A percentile compares a stretch with the other conserved stretches of the same genome.
These are phyloP conservation scores for Acanthosepion esculentum DNA, from an alignment of 2,888 invertebrate species.

Conservation along the genomic window DNA sequence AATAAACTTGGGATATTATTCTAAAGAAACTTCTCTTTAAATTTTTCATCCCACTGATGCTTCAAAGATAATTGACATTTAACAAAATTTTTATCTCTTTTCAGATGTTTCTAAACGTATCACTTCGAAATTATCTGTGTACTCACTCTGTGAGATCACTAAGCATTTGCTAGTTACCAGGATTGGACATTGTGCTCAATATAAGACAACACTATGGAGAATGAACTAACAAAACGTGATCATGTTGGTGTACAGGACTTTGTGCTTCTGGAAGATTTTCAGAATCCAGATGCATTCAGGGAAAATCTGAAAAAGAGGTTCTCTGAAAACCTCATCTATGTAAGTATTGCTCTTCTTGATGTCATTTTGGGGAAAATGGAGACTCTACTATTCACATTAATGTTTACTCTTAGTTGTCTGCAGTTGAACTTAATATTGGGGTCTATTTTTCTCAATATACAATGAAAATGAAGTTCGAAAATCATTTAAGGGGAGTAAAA, in stretches of 20 bases:
- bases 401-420: no score
- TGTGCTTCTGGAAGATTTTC: conserved; percentile 89
- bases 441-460: no score
- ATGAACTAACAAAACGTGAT: conserved; percentile 81
- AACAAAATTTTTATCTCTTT: not conserved
- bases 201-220: conserved; percentile 68
- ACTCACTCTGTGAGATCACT: not conserved
- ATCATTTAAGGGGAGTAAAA: no score
- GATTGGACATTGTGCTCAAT: not conserved
- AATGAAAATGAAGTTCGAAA: no score
- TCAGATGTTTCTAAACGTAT: not conserved
- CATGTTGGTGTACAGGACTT: conserved; percentile 93
- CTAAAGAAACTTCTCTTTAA: no score
- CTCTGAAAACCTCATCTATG: conserved; percentile 90
- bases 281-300: conserved; percentile 86
- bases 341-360: conserved; percentile 78
- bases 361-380: no score
- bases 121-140: not conserved
- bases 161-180: not conserved
- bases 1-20: no score
- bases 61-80: no score
- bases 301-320: conserved; percentile 91
- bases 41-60: not conserved
- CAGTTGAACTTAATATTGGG: no score
- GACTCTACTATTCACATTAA: no score